These are phyloP conservation scores for Eulemur albifrons DNA, from an alignment of 2,797 vertebrate genomes.

Conservation along the genomic window DNA sequence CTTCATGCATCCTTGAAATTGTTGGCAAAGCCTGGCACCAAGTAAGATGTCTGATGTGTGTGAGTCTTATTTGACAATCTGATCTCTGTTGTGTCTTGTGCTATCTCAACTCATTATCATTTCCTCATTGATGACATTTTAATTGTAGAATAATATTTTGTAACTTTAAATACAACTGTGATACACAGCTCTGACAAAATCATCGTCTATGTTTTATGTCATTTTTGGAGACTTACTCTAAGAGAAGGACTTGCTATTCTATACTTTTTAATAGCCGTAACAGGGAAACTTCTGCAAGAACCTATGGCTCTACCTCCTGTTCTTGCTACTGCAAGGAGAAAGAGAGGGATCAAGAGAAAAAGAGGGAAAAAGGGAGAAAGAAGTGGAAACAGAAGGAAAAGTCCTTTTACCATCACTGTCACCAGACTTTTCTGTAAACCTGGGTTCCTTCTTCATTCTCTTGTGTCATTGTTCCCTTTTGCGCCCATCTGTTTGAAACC, in stretches of 20 bases:
- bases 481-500: neutral
- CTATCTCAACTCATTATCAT: neutral
- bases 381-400: neutral
- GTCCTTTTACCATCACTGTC: neutral
- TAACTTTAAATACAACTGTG: neutral
- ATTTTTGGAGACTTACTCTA: neutral
- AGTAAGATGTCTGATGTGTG: neutral
- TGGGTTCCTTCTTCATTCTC: neutral
- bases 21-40: neutral
- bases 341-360: neutral
- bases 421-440: neutral
- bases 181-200: neutral
- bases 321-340: neutral
- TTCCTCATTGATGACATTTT: slow-evolving; percentile 14
- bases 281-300: neutral
- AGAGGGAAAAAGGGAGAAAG: neutral
- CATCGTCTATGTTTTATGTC: neutral
- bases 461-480: neutral
- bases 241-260: neutral
- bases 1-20: neutral
- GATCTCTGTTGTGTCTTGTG: neutral
- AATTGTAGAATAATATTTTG: neutral
- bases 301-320: neutral
- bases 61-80: neutral
- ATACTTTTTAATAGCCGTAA: neutral